These are phyloP conservation scores for Timema podura DNA, from an alignment of 2,888 invertebrate genomes.

Conservation along the genomic window DNA sequence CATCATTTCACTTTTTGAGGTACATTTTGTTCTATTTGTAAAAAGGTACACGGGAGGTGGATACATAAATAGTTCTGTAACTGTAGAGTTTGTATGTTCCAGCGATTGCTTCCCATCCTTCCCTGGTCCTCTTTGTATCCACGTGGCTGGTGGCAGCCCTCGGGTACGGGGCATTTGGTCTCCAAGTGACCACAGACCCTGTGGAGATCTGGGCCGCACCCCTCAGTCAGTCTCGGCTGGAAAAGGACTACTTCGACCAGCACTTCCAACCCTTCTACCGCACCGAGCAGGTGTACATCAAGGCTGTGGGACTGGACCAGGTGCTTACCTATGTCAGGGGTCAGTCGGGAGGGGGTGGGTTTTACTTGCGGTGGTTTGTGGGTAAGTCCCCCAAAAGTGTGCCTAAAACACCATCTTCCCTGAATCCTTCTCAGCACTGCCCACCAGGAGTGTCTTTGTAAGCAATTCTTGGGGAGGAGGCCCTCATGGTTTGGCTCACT, in stretches of 20 bases:
- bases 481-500: no score
- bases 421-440: no score
- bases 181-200: conserved; percentile 80
- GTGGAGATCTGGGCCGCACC: conserved; percentile 92
- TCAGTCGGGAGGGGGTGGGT: background rate
- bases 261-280: conserved; percentile 87
- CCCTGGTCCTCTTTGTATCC: conserved; percentile 58
- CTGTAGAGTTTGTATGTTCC: conserved; percentile 15
- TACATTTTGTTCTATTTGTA: no score
- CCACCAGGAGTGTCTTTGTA: no score
- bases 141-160: conserved; percentile 59
- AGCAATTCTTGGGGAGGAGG: no score
- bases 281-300: conserved; percentile 83
- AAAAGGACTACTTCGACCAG: conserved; percentile 82
- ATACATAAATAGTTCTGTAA: background rate
- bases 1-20: no score
- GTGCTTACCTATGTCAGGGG: conserved; percentile 48
- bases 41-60: no score
- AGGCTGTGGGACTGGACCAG: conserved; percentile 52
- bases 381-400: background rate
- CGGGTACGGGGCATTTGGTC: conserved; percentile 60
- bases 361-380: no score
- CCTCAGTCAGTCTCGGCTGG: conserved; percentile 69
- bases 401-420: no score
- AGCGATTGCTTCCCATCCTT: conserved; percentile 65